Conservation (phyloP, 2,113 vertebrate species). For the Urocolius indicus region DNA sequence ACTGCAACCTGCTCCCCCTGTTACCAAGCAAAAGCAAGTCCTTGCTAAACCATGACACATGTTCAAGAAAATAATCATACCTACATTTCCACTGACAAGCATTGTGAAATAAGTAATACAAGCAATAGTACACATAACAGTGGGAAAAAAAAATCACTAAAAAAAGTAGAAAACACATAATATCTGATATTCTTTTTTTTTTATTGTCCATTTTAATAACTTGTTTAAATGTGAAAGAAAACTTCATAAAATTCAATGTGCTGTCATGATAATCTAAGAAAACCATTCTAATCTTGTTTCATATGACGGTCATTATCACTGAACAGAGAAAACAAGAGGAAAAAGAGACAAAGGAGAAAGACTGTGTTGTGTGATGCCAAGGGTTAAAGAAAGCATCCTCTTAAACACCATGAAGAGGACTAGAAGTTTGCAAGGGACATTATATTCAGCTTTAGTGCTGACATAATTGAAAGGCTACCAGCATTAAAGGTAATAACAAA, state of each 20-base stretch:
- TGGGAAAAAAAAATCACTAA: background rate
- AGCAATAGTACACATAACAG: background rate
- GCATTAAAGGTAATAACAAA: background rate
- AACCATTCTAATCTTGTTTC: background rate
- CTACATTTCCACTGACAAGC: background rate
- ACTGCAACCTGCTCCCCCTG: too few species aligned
- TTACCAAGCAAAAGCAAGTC: too few species aligned
- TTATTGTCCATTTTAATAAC: background rate
- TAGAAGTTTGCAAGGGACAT: background rate
- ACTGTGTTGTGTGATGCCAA: accelerated
- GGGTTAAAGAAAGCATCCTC: background rate
- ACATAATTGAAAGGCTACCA: background rate
- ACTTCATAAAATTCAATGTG: background rate
- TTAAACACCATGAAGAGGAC: background rate
- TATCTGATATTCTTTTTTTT: background rate
- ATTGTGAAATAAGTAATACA: background rate
- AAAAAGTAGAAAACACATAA: background rate
- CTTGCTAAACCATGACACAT: too few species aligned
- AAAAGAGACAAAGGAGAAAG: background rate
- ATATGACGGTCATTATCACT: background rate
- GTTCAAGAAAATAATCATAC: background rate
- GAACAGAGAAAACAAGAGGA: background rate
- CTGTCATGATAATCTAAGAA: background rate
- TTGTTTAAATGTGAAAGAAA: background rate
- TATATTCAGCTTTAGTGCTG: background rate